Evolutionary conservation across 2,797 vertebrate genomes (phyloP).

Genomic region (Glyptemys insculpta): DNA sequence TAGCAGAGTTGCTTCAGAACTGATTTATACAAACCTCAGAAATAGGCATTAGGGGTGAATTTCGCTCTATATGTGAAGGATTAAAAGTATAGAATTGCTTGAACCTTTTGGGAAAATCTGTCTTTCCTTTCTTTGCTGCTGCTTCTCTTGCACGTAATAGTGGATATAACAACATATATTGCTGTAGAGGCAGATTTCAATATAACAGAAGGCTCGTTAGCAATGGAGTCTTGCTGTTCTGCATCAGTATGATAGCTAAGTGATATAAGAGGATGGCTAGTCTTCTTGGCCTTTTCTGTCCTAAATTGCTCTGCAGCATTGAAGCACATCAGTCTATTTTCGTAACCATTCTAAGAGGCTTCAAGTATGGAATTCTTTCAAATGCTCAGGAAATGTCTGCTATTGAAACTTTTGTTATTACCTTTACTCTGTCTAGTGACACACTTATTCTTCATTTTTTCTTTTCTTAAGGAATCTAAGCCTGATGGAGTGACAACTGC

Average conservation of each 20-base stretch:
- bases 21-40: neutral
- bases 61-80: neutral
- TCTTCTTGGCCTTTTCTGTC: conserved; percentile 28
- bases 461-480: conserved; percentile 81
- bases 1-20: neutral
- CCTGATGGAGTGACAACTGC: conserved; percentile 86
- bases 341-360: neutral
- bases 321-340: neutral
- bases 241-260: neutral
- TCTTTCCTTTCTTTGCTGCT: neutral
- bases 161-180: neutral
- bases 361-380: neutral
- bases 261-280: neutral
- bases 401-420: conserved; percentile 23
- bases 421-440: conserved; percentile 51
- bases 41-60: neutral
- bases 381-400: conserved; percentile 2
- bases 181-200: conserved; percentile 7
- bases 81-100: neutral
- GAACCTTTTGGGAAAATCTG: neutral
- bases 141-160: neutral
- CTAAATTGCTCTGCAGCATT: neutral
- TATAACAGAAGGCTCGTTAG: neutral
- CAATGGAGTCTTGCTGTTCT: neutral
- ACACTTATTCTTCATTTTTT: conserved; percentile 55